Percentiles rank a stretch among this genome's conserved stretches.
phyloP scores from a whole-genome alignment of 2,888 invertebrate species.

The Lasioglossum vierecki region DNA sequence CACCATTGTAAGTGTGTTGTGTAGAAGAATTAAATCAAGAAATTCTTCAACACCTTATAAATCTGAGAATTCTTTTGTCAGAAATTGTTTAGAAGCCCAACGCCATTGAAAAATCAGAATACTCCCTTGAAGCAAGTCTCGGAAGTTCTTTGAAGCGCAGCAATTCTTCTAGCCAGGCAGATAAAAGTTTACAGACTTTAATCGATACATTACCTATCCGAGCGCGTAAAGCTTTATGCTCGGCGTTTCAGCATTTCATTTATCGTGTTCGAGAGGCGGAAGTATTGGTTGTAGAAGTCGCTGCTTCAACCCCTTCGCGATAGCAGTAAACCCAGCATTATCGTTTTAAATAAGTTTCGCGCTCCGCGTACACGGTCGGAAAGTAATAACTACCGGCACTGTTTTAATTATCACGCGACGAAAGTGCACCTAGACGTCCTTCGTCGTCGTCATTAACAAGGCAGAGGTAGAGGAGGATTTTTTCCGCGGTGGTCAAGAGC shows the following conservation, averaged over 20 bases:
- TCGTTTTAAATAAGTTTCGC: not conserved
- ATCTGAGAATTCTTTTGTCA: too few species aligned
- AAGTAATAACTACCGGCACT: not conserved
- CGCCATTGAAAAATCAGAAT: not conserved
- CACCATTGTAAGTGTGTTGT: too few species aligned
- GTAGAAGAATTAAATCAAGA: too few species aligned
- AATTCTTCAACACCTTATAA: too few species aligned
- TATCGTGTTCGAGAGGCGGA: not conserved
- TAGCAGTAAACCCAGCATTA: not conserved
- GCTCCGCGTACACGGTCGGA: not conserved
- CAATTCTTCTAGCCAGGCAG: not conserved
- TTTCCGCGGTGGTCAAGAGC: not conserved
- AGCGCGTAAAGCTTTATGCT: not conserved
- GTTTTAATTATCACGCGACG: not conserved
- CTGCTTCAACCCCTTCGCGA: not conserved
- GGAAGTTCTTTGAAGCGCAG: not conserved
- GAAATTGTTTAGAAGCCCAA: too few species aligned
- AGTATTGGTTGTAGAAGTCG: not conserved
- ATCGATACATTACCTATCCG: not conserved
- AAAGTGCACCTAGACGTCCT: slow-evolving; percentile 4
- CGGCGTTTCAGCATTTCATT: not conserved
- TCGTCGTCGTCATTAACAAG: not conserved
- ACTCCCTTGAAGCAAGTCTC: not conserved
- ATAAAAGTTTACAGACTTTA: not conserved
- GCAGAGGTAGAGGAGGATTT: not conserved